Percentiles rank a stretch among this genome's conserved stretches.
Evolutionary conservation across 35 echinoderm and acorn worm genomes (phyloP).

Genomic region (Acanthaster planci): DNA sequence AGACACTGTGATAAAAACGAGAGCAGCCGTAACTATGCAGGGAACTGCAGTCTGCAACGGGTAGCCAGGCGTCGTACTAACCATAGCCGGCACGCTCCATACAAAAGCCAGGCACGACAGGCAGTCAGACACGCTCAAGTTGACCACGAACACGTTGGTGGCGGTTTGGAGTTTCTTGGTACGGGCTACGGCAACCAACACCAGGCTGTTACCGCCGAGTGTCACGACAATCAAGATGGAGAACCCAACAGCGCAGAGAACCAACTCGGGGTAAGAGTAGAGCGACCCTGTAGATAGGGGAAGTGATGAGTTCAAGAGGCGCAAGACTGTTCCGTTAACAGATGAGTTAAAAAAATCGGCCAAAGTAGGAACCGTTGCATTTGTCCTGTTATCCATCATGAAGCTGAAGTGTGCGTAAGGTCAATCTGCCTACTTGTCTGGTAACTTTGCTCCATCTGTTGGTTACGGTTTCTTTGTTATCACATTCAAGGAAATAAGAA

Average conservation of each 20-base stretch:
- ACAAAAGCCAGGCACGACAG: slow-evolving; percentile 48
- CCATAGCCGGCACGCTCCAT: slow-evolving; percentile 52
- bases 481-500: no score
- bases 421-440: no score
- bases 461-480: no score
- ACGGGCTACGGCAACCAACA: slow-evolving; percentile 62
- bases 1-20: slow-evolving; percentile 46
- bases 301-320: neutral
- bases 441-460: no score
- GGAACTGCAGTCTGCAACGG: slow-evolving; percentile 52
- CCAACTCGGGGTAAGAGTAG: slow-evolving; percentile 1
- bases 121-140: slow-evolving; percentile 73
- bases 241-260: slow-evolving; percentile 48
- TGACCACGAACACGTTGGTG: slow-evolving; percentile 92
- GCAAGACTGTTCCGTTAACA: no score
- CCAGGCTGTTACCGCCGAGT: slow-evolving; percentile 63
- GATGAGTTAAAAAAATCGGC: no score
- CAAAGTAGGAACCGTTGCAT: no score
- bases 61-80: slow-evolving; percentile 56
- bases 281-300: neutral
- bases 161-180: slow-evolving; percentile 52
- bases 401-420: no score
- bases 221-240: slow-evolving; percentile 44
- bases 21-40: slow-evolving; percentile 40
- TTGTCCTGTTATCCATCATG: no score